These are phyloP conservation scores for Acronicta alni DNA, from an alignment of 2,888 invertebrate species.

Conservation along the genomic window DNA sequence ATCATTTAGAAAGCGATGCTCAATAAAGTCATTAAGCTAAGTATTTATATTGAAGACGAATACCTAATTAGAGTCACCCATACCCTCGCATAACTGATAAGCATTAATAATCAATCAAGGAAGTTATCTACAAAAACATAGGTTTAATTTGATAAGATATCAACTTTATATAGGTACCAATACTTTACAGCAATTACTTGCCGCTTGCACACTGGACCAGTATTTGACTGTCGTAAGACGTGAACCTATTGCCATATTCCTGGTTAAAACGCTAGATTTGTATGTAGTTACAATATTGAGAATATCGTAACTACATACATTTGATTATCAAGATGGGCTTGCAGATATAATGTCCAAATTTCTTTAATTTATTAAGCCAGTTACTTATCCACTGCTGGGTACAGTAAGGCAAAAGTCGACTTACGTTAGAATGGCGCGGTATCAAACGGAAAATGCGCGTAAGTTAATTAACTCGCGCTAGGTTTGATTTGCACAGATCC, in stretches of 20 bases:
- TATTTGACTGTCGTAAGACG: too few species aligned
- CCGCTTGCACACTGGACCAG: too few species aligned
- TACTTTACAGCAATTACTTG: too few species aligned
- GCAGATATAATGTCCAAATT: too few species aligned
- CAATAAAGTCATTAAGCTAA: conserved; percentile 7
- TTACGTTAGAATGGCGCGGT: background rate
- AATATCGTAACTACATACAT: too few species aligned
- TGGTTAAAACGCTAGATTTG: too few species aligned
- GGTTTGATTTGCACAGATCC: background rate
- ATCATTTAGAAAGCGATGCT: conserved; percentile 15
- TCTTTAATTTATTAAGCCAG: too few species aligned
- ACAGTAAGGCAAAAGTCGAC: background rate
- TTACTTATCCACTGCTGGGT: background rate
- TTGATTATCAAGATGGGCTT: too few species aligned
- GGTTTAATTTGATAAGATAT: conserved; percentile 8
- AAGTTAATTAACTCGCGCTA: conserved; percentile 1
- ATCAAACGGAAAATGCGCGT: background rate
- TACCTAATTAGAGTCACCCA: conserved; percentile 5
- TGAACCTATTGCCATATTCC: too few species aligned
- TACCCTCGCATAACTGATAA: background rate
- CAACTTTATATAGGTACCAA: background rate
- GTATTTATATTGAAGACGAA: conserved; percentile 19
- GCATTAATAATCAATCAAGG: conserved; percentile 10
- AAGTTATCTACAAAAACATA: conserved; percentile 19
- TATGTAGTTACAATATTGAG: too few species aligned